Evolutionary conservation across 1,140 invertebrate genomes (phyloP).

Genomic region (Hyles vespertilio): DNA sequence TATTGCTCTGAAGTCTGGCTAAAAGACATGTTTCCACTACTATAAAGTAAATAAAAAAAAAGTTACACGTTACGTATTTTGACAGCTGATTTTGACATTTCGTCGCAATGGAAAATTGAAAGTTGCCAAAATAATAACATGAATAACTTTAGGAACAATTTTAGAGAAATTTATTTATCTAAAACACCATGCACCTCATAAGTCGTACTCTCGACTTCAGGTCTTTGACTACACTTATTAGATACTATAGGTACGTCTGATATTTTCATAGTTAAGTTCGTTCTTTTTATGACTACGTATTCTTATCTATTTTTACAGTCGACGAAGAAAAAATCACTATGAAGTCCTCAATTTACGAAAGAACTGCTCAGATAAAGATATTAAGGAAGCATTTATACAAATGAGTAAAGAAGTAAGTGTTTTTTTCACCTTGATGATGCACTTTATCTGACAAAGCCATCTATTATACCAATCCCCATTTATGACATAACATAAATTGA

Average conservation of each 20-base stretch:
- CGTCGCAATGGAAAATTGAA: conserved; percentile 31
- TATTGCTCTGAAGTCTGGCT: too few species aligned
- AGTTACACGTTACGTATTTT: too few species aligned
- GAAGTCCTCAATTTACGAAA: conserved; percentile 73
- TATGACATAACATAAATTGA: background rate
- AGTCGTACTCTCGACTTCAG: conserved; percentile 39
- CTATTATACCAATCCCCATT: background rate
- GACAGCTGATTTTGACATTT: conserved; percentile 1
- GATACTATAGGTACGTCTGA: conserved; percentile 43
- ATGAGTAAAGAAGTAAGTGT: conserved; percentile 76
- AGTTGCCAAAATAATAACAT: conserved; percentile 45
- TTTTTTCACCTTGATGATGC: too few species aligned
- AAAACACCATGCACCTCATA: conserved; percentile 55
- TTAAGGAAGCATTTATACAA: conserved; percentile 76
- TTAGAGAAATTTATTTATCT: conserved; percentile 23
- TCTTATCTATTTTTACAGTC: conserved; percentile 32
- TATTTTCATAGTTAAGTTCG: background rate
- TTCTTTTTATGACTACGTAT: background rate
- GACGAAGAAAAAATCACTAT: conserved; percentile 68
- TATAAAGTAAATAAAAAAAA: too few species aligned
- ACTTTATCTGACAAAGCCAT: too few species aligned
- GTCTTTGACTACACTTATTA: conserved; percentile 33
- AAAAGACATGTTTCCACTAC: too few species aligned
- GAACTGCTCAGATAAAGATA: conserved; percentile 76
- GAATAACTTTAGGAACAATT: conserved; percentile 24